Evolutionary conservation across 2,113 vertebrate genomes (phyloP).

Genomic region (Empidonax alnorum): DNA sequence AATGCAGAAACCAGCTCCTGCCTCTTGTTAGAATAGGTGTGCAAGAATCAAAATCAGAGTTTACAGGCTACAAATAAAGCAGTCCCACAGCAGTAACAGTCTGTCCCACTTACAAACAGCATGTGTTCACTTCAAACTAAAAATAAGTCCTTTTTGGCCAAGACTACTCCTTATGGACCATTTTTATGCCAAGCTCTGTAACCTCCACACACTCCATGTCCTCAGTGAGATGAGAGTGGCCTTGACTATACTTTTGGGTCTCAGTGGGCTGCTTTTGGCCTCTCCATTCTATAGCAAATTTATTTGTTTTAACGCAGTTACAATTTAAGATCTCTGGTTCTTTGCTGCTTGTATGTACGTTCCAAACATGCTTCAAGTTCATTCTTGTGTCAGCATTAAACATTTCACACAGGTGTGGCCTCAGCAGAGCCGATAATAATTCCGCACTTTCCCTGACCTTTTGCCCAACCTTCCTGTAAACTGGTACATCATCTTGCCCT

Average conservation of each 20-base stretch:
- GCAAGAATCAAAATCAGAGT: neutral
- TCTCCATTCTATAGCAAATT: neutral
- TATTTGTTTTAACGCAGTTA: neutral
- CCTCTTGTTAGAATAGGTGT: neutral
- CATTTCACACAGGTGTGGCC: constrained; percentile 72
- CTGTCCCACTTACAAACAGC: neutral
- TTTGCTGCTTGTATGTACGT: constrained; percentile 16
- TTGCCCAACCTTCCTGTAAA: constrained; percentile 74
- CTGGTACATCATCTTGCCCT: constrained; percentile 2
- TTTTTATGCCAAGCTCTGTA: neutral
- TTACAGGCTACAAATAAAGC: neutral
- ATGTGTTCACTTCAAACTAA: neutral
- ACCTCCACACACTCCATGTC: neutral
- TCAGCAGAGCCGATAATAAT: constrained; percentile 68
- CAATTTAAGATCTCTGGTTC: neutral
- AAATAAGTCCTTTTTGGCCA: neutral
- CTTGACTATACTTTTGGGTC: neutral
- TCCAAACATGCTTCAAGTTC: constrained; percentile 72
- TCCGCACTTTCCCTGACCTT: constrained; percentile 79
- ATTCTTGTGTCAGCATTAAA: constrained; percentile 75
- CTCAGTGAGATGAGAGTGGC: neutral
- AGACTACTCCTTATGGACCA: neutral
- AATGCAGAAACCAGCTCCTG: neutral
- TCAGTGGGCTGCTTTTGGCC: neutral
- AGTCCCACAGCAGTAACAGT: neutral